A percentile compares a stretch with the other conserved stretches of the same genome.
These are phyloP conservation scores for Ormyrus thymus DNA, from an alignment of 2,888 invertebrate genomes.

Conservation along the genomic window DNA sequence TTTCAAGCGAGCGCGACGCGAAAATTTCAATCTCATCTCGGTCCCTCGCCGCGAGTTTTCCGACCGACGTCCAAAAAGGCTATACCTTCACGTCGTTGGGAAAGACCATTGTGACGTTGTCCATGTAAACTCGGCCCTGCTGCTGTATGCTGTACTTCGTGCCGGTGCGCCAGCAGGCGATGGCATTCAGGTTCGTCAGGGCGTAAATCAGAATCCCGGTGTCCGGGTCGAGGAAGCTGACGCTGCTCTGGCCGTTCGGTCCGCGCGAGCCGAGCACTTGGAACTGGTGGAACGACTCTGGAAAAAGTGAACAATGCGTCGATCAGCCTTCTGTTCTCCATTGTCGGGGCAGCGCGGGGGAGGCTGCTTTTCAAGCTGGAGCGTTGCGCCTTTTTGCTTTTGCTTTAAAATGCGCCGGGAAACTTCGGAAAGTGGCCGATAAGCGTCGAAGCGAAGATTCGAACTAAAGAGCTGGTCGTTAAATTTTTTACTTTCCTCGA, in stretches of 20 bases:
- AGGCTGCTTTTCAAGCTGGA: too few species aligned
- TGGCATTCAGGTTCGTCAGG: conserved; percentile 84
- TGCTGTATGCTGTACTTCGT: conserved; percentile 82
- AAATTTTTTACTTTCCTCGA: too few species aligned
- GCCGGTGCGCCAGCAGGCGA: conserved; percentile 86
- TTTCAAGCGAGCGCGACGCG: too few species aligned
- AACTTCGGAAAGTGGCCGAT: too few species aligned
- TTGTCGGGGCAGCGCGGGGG: background rate
- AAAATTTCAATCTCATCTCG: background rate
- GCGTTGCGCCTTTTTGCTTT: too few species aligned
- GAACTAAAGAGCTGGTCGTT: too few species aligned
- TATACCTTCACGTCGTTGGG: conserved; percentile 86
- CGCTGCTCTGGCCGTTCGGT: conserved; percentile 84
- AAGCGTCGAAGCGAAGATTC: too few species aligned
- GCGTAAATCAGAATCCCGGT: conserved; percentile 86
- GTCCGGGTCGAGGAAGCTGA: conserved; percentile 82
- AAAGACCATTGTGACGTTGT: conserved; percentile 83
- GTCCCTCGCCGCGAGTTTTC: too few species aligned
- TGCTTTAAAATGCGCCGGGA: too few species aligned
- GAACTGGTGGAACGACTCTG: conserved; percentile 80
- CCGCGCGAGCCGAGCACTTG: conserved; percentile 83
- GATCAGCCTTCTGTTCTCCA: background rate
- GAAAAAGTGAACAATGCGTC: background rate
- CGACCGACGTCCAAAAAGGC: too few species aligned
- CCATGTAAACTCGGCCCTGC: conserved; percentile 84